A percentile compares a stretch with the other conserved stretches of the same genome.
These are phyloP conservation scores for Zaprionus ghesquierei DNA, from an alignment of 1,140 invertebrate species.

Conservation along the genomic window DNA sequence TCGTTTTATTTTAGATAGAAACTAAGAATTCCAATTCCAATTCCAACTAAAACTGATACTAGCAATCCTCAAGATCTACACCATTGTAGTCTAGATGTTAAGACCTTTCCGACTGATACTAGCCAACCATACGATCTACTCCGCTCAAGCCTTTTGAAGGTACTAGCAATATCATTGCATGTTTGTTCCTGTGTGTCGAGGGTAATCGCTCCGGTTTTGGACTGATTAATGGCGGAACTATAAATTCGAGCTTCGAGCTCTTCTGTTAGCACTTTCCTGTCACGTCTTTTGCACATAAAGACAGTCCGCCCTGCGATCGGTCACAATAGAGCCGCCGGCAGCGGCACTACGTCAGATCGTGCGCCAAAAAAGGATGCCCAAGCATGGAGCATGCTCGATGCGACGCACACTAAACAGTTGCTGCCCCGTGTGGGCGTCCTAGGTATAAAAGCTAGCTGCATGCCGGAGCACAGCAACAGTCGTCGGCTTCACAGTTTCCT, in stretches of 20 bases:
- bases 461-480: constrained; percentile 49
- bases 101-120: background rate
- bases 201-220: constrained; percentile 55
- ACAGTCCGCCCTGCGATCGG: constrained; percentile 40
- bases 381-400: constrained; percentile 38
- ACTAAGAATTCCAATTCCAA: too few species aligned
- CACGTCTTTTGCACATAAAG: constrained; percentile 72
- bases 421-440: constrained; percentile 34
- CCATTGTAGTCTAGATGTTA: background rate
- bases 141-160: background rate
- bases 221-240: constrained; percentile 76
- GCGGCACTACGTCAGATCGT: constrained; percentile 58
- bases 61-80: too few species aligned
- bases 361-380: constrained; percentile 72
- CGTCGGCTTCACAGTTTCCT: constrained; percentile 45
- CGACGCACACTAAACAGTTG: constrained; percentile 66
- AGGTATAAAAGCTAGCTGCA: constrained; percentile 61
- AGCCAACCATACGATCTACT: background rate
- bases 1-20: too few species aligned
- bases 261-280: constrained; percentile 68
- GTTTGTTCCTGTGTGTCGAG: background rate
- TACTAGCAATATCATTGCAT: background rate
- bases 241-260: constrained; percentile 62
- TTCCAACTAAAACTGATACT: too few species aligned
- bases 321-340: constrained; percentile 48